These are phyloP conservation scores for Coreius guichenoti DNA, from an alignment of 2,797 vertebrate genomes.

Conservation along the genomic window DNA sequence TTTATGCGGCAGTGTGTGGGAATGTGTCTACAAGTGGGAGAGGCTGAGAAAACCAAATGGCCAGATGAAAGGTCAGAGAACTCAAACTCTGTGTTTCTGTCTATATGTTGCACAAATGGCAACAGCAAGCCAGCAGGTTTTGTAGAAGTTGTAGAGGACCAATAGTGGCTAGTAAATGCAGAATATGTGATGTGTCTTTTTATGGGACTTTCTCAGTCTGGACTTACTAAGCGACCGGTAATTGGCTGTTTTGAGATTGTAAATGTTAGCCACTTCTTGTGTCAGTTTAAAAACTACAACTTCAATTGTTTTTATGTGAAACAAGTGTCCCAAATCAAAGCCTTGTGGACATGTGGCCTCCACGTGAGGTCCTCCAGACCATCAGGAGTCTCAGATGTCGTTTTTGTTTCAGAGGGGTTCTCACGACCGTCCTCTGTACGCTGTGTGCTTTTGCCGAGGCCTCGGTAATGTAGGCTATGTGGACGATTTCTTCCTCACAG, in stretches of 20 bases:
- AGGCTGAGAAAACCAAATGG: constrained; percentile 51
- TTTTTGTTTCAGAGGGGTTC: not conserved
- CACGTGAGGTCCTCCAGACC: not conserved
- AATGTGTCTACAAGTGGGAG: constrained; percentile 57
- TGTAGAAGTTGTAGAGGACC: not conserved
- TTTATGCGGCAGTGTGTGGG: constrained; percentile 74
- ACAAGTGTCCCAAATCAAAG: not conserved
- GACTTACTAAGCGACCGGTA: not conserved
- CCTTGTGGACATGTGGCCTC: not conserved
- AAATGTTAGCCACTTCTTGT: not conserved
- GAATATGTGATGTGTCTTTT: not conserved
- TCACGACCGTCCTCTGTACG: too few species aligned
- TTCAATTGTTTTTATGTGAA: not conserved
- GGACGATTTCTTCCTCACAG: too few species aligned
- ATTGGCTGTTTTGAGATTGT: not conserved
- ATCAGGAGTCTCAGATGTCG: not conserved
- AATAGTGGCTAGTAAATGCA: not conserved
- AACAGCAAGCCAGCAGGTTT: not conserved
- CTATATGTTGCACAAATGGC: not conserved
- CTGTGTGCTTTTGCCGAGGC: too few species aligned
- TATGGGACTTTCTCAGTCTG: not conserved
- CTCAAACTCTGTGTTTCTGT: not conserved
- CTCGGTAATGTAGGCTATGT: too few species aligned
- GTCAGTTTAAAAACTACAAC: not conserved
- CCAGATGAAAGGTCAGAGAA: not conserved